Percentiles rank a stretch among this genome's conserved stretches.
Evolutionary conservation across 2,888 invertebrate genomes (phyloP).

Genomic region (Torymus tubicola): DNA sequence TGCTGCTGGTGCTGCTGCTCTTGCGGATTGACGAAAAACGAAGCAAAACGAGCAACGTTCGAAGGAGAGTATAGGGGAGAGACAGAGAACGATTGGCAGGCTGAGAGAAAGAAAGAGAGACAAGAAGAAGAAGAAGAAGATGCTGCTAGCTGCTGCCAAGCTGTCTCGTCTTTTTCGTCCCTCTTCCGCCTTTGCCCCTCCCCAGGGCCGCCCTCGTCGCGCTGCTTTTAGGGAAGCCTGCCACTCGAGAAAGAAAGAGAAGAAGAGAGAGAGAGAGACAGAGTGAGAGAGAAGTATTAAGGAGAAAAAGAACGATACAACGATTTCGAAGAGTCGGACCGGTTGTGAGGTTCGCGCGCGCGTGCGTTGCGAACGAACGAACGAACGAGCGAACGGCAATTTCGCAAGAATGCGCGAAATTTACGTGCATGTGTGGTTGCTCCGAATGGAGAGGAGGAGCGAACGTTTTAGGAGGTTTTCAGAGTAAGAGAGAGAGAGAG

Average conservation of each 20-base stretch:
- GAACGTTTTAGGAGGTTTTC: too few species aligned
- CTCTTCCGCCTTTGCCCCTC: conserved; percentile 51
- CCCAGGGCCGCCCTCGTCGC: not conserved
- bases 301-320: conserved; percentile 30
- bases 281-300: too few species aligned
- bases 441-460: too few species aligned
- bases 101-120: conserved; percentile 21
- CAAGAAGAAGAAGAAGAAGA: conserved; percentile 16
- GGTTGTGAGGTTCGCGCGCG: conserved; percentile 26
- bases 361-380: too few species aligned
- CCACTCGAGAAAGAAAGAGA: not conserved
- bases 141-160: conserved; percentile 40
- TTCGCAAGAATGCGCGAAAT: conserved; percentile 53
- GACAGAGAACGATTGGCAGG: conserved; percentile 29
- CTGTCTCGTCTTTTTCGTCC: conserved; percentile 60
- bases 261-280: too few species aligned
- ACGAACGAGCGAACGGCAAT: conserved; percentile 2
- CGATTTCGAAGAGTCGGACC: conserved; percentile 47
- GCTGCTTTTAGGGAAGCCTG: conserved; percentile 26
- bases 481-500: too few species aligned
- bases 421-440: conserved; percentile 1
- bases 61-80: not conserved
- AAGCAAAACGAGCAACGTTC: conserved; percentile 63
- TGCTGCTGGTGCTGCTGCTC: not conserved
- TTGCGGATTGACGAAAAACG: conserved; percentile 64